These are phyloP conservation scores for Dione juno DNA, from an alignment of 2,888 invertebrate species.

Conservation along the genomic window DNA sequence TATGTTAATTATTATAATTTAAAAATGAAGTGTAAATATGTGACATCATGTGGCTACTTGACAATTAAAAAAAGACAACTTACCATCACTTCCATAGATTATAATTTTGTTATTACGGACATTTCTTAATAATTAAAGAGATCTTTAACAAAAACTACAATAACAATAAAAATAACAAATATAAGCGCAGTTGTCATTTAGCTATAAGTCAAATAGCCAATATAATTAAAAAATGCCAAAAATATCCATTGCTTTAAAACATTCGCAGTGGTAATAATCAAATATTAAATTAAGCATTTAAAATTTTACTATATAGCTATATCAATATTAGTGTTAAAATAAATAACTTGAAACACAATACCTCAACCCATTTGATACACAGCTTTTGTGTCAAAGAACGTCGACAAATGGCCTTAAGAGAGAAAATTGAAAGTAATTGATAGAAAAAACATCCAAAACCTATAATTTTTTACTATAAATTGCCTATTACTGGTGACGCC, in stretches of 20 bases:
- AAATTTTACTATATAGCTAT: conserved; percentile 2
- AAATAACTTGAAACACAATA: conserved; percentile 10
- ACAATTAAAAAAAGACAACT: background rate
- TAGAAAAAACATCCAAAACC: no score
- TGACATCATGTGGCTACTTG: background rate
- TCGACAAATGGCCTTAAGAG: no score
- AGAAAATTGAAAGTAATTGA: no score
- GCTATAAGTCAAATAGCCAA: background rate
- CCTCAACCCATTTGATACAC: background rate
- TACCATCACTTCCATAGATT: background rate
- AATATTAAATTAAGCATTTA: background rate
- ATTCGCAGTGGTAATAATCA: background rate
- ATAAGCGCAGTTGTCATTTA: no score
- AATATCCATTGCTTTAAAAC: background rate
- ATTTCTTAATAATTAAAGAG: background rate
- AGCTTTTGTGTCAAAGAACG: background rate
- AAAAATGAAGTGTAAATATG: background rate
- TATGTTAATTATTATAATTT: background rate
- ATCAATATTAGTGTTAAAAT: background rate
- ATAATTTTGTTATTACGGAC: background rate
- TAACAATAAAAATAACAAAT: background rate
- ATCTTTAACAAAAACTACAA: background rate
- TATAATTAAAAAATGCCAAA: background rate
- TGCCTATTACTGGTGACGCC: no score
- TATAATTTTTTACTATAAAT: no score